Percentiles rank a stretch among this genome's conserved stretches.
Conservation (phyloP, 2,797 vertebrate genomes). For the Myotis daubentonii region DNA sequence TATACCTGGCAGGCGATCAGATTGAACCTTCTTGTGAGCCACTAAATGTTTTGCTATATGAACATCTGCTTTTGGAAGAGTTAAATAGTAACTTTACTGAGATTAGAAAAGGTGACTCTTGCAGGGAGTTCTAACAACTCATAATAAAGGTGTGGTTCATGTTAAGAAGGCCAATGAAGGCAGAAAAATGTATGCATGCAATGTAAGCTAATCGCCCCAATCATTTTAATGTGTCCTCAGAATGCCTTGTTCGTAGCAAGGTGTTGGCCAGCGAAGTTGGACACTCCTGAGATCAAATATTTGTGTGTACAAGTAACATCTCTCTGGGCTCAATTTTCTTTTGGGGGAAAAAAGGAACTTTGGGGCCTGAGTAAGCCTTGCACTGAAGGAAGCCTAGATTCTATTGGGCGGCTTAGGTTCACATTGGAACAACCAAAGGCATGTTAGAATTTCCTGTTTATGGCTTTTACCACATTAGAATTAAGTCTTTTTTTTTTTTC, state of each 20-base stretch:
- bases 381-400: not conserved
- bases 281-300: not conserved
- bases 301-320: not conserved
- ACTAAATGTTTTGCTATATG: not conserved
- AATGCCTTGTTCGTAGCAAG: not conserved
- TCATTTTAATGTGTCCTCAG: not conserved
- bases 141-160: not conserved
- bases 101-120: not conserved
- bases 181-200: not conserved
- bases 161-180: not conserved
- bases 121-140: not conserved
- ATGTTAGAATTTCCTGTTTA: not conserved
- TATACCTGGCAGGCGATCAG: not conserved
- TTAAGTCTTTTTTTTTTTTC: not conserved
- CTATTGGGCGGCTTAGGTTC: not conserved
- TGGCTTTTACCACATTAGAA: not conserved
- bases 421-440: not conserved
- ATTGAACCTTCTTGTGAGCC: not conserved
- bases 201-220: not conserved
- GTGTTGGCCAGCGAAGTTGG: not conserved
- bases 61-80: not conserved
- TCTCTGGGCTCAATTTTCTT: constrained; percentile 14
- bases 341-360: not conserved
- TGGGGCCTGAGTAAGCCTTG: not conserved
- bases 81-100: not conserved